Percentiles rank a stretch among this genome's conserved stretches.
phyloP scores from a whole-genome alignment of 1,140 invertebrate species.

The Schlechtendalia chinensis region DNA sequence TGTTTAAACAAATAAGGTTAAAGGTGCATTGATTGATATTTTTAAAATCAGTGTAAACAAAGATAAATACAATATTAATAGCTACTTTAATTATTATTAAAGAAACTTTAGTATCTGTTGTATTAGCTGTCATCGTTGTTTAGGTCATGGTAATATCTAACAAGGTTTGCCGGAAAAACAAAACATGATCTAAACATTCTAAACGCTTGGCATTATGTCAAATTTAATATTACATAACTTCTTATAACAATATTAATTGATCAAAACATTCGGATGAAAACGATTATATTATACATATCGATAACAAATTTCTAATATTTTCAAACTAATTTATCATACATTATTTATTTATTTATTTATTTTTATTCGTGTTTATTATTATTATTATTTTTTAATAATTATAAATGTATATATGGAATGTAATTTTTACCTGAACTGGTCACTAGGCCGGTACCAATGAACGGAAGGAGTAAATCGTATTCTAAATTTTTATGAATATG shows the following conservation, averaged over 20 bases:
- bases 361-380: too few relatives aligned
- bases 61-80: not conserved
- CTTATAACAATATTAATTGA: too few relatives aligned
- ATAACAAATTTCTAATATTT: too few relatives aligned
- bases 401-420: too few relatives aligned
- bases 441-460: constrained; percentile 75
- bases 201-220: too few relatives aligned
- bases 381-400: too few relatives aligned
- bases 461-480: constrained; percentile 73
- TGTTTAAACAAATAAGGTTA: not conserved
- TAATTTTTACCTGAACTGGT: constrained; percentile 60
- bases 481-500: constrained; percentile 72
- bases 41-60: not conserved
- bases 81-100: not conserved
- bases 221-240: too few relatives aligned
- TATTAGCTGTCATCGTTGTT: not conserved
- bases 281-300: too few relatives aligned
- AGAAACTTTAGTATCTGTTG: not conserved
- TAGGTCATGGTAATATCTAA: not conserved
- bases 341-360: too few relatives aligned
- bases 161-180: not conserved
- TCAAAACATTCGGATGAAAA: too few relatives aligned
- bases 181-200: too few relatives aligned
- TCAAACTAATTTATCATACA: too few relatives aligned
- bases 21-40: not conserved